Evolutionary conservation across 2,888 invertebrate species (phyloP).

Genomic region (Yponomeuta evonymella): DNA sequence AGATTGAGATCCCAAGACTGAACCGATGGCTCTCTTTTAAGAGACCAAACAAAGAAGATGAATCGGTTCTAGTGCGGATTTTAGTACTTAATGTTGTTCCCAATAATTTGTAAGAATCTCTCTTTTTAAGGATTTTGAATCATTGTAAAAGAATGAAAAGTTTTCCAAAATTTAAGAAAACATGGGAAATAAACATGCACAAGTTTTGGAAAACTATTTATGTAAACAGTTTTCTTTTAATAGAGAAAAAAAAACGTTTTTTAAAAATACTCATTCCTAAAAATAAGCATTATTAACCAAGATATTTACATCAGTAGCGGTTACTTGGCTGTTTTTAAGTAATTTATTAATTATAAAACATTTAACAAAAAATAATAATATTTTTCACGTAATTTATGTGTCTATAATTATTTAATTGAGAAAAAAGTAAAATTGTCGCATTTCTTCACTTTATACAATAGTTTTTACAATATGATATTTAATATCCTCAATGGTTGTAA

Average conservation of each 20-base stretch:
- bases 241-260: slow-evolving; percentile 47
- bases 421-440: slow-evolving; percentile 64
- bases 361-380: slow-evolving; percentile 42
- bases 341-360: slow-evolving; percentile 44
- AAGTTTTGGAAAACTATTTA: slow-evolving; percentile 47
- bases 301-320: slow-evolving; percentile 70
- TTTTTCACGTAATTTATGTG: slow-evolving; percentile 74
- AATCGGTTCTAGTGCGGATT: slow-evolving; percentile 53
- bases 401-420: slow-evolving; percentile 72
- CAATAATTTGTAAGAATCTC: slow-evolving; percentile 62
- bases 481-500: slow-evolving; percentile 78
- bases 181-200: slow-evolving; percentile 10
- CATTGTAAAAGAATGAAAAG: slow-evolving; percentile 26
- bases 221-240: slow-evolving; percentile 50
- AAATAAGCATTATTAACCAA: slow-evolving; percentile 68
- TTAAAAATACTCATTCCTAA: slow-evolving; percentile 73
- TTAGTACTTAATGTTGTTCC: slow-evolving; percentile 71
- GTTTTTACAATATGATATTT: slow-evolving; percentile 77
- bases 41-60: slow-evolving; percentile 20
- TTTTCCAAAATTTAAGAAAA: slow-evolving; percentile 42
- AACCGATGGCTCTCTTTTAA: not conserved
- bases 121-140: slow-evolving; percentile 44
- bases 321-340: slow-evolving; percentile 72
- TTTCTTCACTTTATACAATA: slow-evolving; percentile 77
- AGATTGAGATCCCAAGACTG: slow-evolving; percentile 46